Evolutionary conservation across 2,113 vertebrate genomes (phyloP), one percentile per base, ranked within the genome.

Genomic region (Bagarius yarrelli): DNA sequence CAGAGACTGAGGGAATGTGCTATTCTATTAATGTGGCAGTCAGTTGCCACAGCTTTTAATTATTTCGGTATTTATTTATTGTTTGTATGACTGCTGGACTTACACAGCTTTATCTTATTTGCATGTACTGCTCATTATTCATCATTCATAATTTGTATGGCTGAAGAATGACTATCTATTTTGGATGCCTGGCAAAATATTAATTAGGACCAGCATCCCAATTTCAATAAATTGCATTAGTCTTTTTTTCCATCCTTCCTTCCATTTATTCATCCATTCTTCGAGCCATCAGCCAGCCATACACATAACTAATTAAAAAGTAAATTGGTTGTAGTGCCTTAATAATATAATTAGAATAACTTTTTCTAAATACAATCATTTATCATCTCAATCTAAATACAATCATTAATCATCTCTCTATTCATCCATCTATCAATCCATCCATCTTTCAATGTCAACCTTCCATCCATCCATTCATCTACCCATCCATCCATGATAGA

Each of bases 41-140:
- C 66, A n/a, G 36, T n/a, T 44, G 44, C 40, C 67, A 50, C 67
- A 70, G n/a, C 36, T 70, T 15, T 70, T 9, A 14, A 40, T 27
- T 44, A n/a, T 69, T 21, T 69, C 36, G 44, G 36, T n/a, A 47
- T n/a, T 69, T 44, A 44, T 18, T 70, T 70, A 53, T 53, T 72
- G 15, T 55, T 55, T 55, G 15, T 55, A 6, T 55, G 1, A 32
- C 44, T 52, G 67, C 1, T 27, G 67, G 44, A 70, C n/a, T 25
- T n/a, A 15, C 18, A 50, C 67, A 0, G 67, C 44, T 47, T 47
- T 36, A 25, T 69, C 23, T 69, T 69, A 69, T 44, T 69, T 25
- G 66, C 36, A 47, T 2, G 23, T n/a, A 40, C 64, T n/a, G 11
- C 5, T 69, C 36, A 47, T 67, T 3, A 67, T 67, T 69, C 0